Percentiles rank a stretch among this genome's conserved stretches.
These are phyloP conservation scores for Dasyurus viverrinus DNA, from an alignment of 2,113 vertebrate genomes.

Conservation along the genomic window DNA sequence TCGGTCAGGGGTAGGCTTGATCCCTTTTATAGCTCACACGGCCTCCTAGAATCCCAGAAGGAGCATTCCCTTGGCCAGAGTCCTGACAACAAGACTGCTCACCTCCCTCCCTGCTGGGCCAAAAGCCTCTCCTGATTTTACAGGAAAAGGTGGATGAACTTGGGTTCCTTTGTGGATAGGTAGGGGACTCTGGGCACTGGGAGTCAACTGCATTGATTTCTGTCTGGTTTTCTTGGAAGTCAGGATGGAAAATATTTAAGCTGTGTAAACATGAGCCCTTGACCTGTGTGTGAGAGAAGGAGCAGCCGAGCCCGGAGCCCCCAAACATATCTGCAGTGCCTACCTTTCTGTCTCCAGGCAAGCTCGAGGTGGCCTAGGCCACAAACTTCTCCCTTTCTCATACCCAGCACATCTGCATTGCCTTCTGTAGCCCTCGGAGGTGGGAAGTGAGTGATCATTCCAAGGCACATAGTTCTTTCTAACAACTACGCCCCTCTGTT, in stretches of 20 bases:
- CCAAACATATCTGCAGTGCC: neutral
- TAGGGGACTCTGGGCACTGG: slow-evolving; percentile 18
- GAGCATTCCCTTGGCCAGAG: neutral
- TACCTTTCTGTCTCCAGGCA: neutral
- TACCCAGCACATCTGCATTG: rapidly evolving
- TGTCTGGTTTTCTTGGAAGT: slow-evolving; percentile 73
- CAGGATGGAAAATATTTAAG: slow-evolving; percentile 59
- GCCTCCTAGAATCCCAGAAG: neutral
- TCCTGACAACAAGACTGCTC: neutral
- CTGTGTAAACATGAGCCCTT: slow-evolving; percentile 40
- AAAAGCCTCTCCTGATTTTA: neutral
- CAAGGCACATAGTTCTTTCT: neutral
- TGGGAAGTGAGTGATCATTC: neutral
- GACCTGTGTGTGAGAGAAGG: neutral
- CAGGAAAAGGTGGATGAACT: slow-evolving; percentile 45
- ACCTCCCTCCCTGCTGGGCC: neutral
- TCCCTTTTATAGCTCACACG: neutral
- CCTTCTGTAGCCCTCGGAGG: neutral
- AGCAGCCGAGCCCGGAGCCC: neutral
- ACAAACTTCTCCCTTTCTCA: neutral
- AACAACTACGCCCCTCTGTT: neutral
- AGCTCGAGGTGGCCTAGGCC: neutral
- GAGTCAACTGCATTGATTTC: slow-evolving; percentile 68
- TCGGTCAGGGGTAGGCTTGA: neutral
- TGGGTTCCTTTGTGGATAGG: slow-evolving; percentile 36